Percentiles rank a stretch among this genome's conserved stretches.
These are phyloP conservation scores for Otis tarda DNA, from an alignment of 2,113 vertebrate genomes.

Conservation along the genomic window DNA sequence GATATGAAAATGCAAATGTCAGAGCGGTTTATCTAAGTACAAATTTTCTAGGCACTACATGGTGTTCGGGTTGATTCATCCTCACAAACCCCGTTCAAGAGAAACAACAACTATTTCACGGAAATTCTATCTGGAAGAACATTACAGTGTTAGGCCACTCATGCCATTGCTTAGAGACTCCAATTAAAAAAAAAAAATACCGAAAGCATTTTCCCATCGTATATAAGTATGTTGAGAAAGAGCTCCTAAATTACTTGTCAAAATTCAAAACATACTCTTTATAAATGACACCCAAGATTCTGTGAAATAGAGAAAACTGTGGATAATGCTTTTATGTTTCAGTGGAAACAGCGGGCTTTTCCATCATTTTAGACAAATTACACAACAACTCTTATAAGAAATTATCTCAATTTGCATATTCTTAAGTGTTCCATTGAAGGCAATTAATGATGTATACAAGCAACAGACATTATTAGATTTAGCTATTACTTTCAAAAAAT, in stretches of 20 bases:
- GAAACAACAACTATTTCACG: background rate
- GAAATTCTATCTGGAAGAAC: background rate
- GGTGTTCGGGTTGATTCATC: background rate
- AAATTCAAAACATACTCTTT: background rate
- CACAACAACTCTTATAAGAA: background rate
- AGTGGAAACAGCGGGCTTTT: background rate
- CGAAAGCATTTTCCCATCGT: background rate
- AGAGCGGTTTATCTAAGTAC: background rate
- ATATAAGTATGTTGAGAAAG: background rate
- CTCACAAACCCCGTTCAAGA: background rate
- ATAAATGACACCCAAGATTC: background rate
- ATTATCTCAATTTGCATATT: background rate
- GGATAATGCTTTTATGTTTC: background rate
- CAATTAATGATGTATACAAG: background rate
- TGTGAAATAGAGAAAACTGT: background rate
- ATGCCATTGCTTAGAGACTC: background rate
- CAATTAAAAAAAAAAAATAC: background rate
- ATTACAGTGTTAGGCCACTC: background rate
- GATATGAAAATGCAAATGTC: background rate
- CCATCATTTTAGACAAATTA: background rate
- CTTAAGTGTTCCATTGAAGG: background rate
- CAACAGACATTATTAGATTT: background rate
- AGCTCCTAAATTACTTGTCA: background rate
- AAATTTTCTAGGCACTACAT: background rate
- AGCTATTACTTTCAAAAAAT: constrained; percentile 6